Conservation (phyloP, 2,113 vertebrate species). For the Limanda limanda region DNA sequence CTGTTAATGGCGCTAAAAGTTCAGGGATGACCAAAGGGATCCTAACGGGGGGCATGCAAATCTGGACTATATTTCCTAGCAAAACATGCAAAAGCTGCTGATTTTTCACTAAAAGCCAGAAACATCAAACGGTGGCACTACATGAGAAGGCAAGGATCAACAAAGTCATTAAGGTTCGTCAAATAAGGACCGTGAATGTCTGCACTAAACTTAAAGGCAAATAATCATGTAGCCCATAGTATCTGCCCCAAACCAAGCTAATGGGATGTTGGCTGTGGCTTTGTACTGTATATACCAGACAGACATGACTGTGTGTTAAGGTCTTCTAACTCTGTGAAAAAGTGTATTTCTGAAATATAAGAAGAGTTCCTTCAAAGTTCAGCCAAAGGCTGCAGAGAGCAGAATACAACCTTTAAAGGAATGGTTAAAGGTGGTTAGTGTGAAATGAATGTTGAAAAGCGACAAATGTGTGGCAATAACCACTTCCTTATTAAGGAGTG, state of each 20-base stretch:
- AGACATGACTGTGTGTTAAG: not conserved
- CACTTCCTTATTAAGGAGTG: not conserved
- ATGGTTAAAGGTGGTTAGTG: not conserved
- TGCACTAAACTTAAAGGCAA: not conserved
- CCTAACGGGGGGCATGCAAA: not conserved
- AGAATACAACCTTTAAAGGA: not conserved
- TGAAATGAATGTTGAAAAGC: slow-evolving; percentile 16
- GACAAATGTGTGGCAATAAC: not conserved
- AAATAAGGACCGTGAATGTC: not conserved
- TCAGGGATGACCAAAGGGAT: not conserved
- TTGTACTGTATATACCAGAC: not conserved
- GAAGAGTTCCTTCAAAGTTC: not conserved
- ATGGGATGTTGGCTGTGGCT: not conserved
- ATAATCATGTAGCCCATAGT: not conserved
- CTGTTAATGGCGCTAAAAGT: not conserved
- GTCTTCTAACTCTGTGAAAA: not conserved
- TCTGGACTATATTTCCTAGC: not conserved
- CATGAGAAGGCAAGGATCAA: not conserved
- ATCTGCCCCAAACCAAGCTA: not conserved
- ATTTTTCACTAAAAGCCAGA: not conserved
- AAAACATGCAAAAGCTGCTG: not conserved
- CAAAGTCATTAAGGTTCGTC: not conserved
- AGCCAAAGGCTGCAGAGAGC: not conserved
- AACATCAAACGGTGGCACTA: not conserved
- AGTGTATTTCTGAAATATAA: not conserved